Evolutionary conservation across 2,888 invertebrate species (phyloP), one percentile per base, ranked within the genome.

Genomic region (Graphium colonna): DNA sequence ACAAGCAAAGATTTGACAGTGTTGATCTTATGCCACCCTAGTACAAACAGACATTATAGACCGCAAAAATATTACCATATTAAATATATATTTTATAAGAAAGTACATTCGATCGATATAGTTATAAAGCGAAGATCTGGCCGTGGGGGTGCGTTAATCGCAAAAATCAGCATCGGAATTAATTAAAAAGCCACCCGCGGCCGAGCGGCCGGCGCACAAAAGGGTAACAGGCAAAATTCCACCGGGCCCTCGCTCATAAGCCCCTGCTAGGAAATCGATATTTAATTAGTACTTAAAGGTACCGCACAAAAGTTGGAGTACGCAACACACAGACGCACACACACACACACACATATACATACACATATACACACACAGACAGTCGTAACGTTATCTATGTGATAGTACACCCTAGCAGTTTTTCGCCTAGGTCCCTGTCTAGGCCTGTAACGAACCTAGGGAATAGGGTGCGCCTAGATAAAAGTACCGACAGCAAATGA

Each of bases 361-460:
- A n/a, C n/a, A n/a, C n/a, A n/a, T 33, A 31, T 3, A 13, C 9
- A 10, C 17, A 49, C 40, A 44, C 59, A 58, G 60, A 54, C 28
- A 55, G 52, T 65, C 64, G 62, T 61, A 60, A 59, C 58, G 62
- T 67, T 65, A 61, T 71, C 67, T 68, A 63, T 74, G 74, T 73
- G 71, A 61, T 74, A 57, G 69, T 75, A 71, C 75, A 76, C 84
- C 85, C 83, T 77, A 76, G 73, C 77, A 71, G 73, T 79, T 83
- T 83, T 85, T 85, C 73, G 82, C 79, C 85, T 84, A 85, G 82
- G 79, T 79, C 82, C 75, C 79, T 78, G 77, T 80, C 86, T 86
- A 86, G 82, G 71, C 67, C 66, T 58, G 73, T 72, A 75, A 76
- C 77, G 69, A 79, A 69, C 68, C 83, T 79, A 82, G 82, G 81